Evolutionary conservation across 2,113 vertebrate species (phyloP).

Genomic region (Osmerus eperlanus): DNA sequence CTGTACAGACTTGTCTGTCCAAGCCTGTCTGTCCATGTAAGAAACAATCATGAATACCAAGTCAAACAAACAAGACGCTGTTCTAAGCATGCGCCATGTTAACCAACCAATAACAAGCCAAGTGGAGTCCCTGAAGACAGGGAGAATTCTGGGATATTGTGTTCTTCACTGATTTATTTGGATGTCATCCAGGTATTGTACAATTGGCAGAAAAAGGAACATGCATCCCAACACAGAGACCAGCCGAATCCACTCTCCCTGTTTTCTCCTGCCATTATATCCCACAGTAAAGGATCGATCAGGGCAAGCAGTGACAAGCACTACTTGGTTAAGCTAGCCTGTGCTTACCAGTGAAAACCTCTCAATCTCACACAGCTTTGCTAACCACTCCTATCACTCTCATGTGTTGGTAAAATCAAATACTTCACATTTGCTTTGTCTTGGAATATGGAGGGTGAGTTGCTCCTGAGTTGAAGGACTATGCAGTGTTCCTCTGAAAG

Average conservation of each 20-base stretch:
- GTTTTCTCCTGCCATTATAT: too few species aligned
- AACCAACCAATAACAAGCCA: conserved; percentile 5
- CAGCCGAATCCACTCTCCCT: too few species aligned
- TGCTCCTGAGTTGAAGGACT: background rate
- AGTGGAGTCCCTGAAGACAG: conserved; percentile 7
- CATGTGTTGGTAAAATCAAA: too few species aligned
- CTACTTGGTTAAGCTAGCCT: too few species aligned
- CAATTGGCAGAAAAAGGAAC: conserved; percentile 14
- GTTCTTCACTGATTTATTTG: conserved; percentile 24
- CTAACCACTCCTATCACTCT: too few species aligned
- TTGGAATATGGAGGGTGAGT: too few species aligned
- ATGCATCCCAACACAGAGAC: too few species aligned
- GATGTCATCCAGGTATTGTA: conserved; percentile 31
- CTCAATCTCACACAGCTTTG: too few species aligned
- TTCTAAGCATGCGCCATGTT: conserved; percentile 4
- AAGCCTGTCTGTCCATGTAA: background rate
- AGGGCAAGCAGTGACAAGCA: too few species aligned
- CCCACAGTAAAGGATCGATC: too few species aligned
- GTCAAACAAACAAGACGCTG: background rate
- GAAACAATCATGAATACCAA: background rate
- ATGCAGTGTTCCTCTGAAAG: background rate
- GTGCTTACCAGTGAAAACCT: too few species aligned
- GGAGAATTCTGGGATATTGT: conserved; percentile 18
- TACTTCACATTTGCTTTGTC: too few species aligned
- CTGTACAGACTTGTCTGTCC: background rate